Evolutionary conservation across 2,113 vertebrate genomes (phyloP), one percentile per base, ranked within the genome.

Genomic region (Sigmodon hispidus): DNA sequence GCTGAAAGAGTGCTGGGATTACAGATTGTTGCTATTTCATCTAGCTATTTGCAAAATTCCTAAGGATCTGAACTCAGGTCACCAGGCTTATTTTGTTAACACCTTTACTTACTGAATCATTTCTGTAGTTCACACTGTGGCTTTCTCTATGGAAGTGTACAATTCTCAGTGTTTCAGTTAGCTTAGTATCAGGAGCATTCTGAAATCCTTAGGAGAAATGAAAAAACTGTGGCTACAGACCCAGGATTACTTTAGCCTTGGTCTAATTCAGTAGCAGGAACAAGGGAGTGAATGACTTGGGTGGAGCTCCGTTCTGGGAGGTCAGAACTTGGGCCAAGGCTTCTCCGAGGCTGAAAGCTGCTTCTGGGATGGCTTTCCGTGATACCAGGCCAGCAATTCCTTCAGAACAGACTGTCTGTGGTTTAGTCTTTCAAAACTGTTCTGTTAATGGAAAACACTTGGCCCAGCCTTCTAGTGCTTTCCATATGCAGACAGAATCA

Each of bases 371-470:
- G 84, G 16, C 7, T 89, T 48, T 89, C 87, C 59, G 1, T 4
- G 92, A 36, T 19, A 67, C 61, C 4, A 9, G 43, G 96, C 96
- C 97, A 96, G 88, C 67, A 22, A 61, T 95, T 95, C 85, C 96
- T 96, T 81, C 92, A 93, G 84, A 96, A 95, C 48, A 93, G 80
- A 69, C 80, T 90, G 94, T 70, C 92, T 97, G 97, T 73, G 97
- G 92, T 96, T 96, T 96, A 87, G 83, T 59, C 90, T 97, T 96
- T 93, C 81, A 97, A 89, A 91, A 93, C 72, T 70, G 11, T 95
- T 86, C 70, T 96, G 57, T 77, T 96, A 92, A 96, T 31, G 90
- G 97, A 94, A 97, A 97, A 85, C 5, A 26, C 50, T 95, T 98
- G 97, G 96, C 92, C 50, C 75, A 83, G 59, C 16, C 88, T 92